Evolutionary conservation across 2,888 invertebrate species (phyloP).

Genomic region (Cantharis nigra): DNA sequence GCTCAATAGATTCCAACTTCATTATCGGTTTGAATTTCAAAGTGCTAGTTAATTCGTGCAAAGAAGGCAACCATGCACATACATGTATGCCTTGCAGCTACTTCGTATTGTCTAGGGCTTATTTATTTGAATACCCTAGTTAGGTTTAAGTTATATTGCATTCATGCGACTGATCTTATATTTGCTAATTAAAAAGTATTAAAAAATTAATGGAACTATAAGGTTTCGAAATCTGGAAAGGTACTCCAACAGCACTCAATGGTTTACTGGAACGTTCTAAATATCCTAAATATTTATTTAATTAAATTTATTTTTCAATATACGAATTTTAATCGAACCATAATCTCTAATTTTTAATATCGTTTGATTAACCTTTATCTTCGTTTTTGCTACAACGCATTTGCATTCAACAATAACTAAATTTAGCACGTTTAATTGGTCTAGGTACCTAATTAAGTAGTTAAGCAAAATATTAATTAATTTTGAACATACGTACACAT

Average conservation of each 20-base stretch:
- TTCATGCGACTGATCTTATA: not conserved
- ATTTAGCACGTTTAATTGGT: not conserved
- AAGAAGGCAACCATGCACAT: constrained; percentile 4
- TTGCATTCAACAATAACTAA: not conserved
- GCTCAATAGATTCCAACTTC: constrained; percentile 17
- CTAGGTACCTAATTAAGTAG: not conserved
- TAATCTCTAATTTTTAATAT: not conserved
- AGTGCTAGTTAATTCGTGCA: constrained; percentile 15
- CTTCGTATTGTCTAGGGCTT: not conserved
- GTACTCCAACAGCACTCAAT: no score
- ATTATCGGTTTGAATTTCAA: constrained; percentile 14
- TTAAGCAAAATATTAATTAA: not conserved
- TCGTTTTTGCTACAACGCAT: not conserved
- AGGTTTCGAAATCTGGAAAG: no score
- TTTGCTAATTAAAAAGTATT: not conserved
- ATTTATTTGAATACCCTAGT: not conserved
- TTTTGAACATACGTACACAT: not conserved
- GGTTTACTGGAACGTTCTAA: no score
- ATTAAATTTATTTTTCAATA: no score
- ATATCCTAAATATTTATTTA: no score
- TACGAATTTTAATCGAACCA: no score
- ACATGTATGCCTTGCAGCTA: not conserved
- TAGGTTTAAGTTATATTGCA: not conserved
- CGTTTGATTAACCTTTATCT: not conserved
- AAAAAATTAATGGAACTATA: no score